Base-by-base conservation (phyloP, 2,888 invertebrate genomes). In the Bombylius major region DNA sequence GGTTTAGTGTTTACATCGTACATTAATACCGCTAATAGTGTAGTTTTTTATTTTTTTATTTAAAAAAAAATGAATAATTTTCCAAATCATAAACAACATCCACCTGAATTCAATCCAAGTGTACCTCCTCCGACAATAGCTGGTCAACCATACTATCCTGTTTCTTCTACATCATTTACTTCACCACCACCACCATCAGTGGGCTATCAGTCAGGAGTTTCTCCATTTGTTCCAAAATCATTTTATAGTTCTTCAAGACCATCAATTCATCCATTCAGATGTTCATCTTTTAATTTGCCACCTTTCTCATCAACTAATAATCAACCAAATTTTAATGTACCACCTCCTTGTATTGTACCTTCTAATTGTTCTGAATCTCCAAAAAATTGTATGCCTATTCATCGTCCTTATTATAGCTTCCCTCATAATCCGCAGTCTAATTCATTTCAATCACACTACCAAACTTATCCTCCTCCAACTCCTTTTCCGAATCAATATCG, bases 31-130 rank as follows among this genome's bases (percentile, higher is more conserved):
- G 23, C n/a, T 23, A 23, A 23, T 23, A 23, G 23, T 23, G 23
- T 23, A n/a, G n/a, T 23, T 23, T 23, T 23, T 23, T 23, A 23
- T 23, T 23, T 23, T 23, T 23, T 2, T 23, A 23, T 23, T 23
- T 23, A 42, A 42, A 42, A 11, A 39, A 42, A 11, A 42, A 42
- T 42, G 39, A 42, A 11, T 42, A 11, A 42, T 42, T 42, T 42
- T 11, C 1, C 39, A 11, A 42, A 11, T 42, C 39, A 42, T 36
- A 36, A 36, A 42, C 39, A 42, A 42, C 63, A 66, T 9, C 61
- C 65, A 13, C 63, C 67, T 0, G 60, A 45, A 4, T 54, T 55
- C 8, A 56, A 54, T 42, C 50, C 55, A 5, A 54, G 31, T 48
- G 34, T 54, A 11, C 57, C 56, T 12, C 56, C 60, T 3, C 58